Conservation (phyloP, 2,797 vertebrate species). For the Martes flavigula region DNA sequence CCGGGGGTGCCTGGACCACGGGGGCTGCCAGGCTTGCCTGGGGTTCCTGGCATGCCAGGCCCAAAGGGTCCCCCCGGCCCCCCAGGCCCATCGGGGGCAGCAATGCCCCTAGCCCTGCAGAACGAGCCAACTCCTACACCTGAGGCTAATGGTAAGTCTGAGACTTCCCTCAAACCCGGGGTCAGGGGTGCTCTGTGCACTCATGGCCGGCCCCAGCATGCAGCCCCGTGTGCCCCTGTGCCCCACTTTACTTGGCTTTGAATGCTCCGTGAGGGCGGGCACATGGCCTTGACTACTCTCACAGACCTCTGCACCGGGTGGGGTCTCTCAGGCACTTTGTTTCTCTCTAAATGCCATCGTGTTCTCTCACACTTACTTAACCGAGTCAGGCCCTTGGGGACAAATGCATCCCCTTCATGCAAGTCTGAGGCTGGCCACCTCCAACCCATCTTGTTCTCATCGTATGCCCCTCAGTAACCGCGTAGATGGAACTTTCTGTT, state of each 20-base stretch:
- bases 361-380: background rate
- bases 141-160: constrained; percentile 83
- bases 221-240: too few species aligned
- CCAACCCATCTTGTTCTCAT: background rate
- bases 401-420: background rate
- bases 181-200: too few species aligned
- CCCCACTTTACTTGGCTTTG: background rate
- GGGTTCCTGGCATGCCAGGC: constrained; percentile 90
- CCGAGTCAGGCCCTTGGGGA: background rate
- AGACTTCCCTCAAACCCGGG: background rate
- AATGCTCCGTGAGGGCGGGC: background rate
- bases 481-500: background rate
- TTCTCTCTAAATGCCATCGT: background rate
- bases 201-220: too few species aligned
- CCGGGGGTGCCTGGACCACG: constrained; percentile 90
- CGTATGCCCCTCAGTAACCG: background rate
- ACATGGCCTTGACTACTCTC: background rate
- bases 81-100: constrained; percentile 84
- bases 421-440: background rate
- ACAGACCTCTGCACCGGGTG: background rate
- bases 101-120: constrained; percentile 87
- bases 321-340: background rate
- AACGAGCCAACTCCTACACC: constrained; percentile 81
- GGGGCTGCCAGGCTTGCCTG: constrained; percentile 91
- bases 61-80: constrained; percentile 86